A percentile compares a stretch with the other conserved stretches of the same genome.
Evolutionary conservation across 2,113 vertebrate genomes (phyloP).

Genomic region (Oxygymnocypris stewartii): DNA sequence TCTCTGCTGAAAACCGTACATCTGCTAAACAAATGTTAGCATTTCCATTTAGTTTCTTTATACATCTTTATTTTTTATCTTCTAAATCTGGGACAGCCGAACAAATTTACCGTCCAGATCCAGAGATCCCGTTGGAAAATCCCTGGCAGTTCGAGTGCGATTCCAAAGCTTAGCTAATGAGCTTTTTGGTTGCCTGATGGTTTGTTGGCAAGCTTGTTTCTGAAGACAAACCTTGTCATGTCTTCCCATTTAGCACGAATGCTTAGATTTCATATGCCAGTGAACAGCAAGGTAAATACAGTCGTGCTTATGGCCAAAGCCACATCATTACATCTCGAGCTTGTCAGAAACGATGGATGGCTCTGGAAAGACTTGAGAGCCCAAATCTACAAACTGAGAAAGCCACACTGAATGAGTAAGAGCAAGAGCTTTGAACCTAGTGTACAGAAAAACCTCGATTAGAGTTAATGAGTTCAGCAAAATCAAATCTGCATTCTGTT

Average conservation of each 20-base stretch:
- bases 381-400: not conserved
- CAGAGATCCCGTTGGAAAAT: not conserved
- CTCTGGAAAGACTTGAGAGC: not conserved
- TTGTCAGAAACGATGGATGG: not conserved
- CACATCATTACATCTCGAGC: not conserved
- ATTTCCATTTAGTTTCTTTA: not conserved
- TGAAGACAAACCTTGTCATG: not conserved
- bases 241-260: not conserved
- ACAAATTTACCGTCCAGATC: not conserved
- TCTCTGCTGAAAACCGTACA: not conserved
- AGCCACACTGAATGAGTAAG: not conserved
- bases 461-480: not conserved
- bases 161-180: not conserved
- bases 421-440: not conserved
- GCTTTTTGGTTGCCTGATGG: not conserved
- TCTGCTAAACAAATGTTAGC: not conserved
- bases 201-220: slow-evolving; percentile 6
- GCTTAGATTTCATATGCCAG: not conserved
- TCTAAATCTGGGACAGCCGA: not conserved
- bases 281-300: not conserved
- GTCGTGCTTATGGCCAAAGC: not conserved
- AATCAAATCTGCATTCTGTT: not conserved
- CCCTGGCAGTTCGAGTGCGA: not conserved
- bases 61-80: not conserved
- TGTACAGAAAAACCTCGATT: not conserved